Percentiles rank a stretch among this genome's conserved stretches.
phyloP scores from a whole-genome alignment of 2,797 vertebrate genomes.

The Aythya fuligula region DNA sequence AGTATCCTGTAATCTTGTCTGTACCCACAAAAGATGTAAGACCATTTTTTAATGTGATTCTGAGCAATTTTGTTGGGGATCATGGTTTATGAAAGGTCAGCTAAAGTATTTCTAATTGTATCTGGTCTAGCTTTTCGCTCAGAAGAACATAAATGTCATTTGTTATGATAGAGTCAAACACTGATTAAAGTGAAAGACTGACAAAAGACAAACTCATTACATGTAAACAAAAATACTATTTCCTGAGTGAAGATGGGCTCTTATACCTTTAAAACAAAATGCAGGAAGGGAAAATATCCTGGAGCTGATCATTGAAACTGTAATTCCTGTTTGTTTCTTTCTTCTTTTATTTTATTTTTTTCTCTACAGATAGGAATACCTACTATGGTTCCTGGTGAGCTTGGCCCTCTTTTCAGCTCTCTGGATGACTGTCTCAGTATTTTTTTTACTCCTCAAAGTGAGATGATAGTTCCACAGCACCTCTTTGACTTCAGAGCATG shows the following conservation, averaged over 20 bases:
- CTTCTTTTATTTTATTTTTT: neutral
- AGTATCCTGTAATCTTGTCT: conserved; percentile 85
- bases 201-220: conserved; percentile 32
- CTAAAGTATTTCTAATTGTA: conserved; percentile 78
- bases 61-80: conserved; percentile 72
- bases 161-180: conserved; percentile 63
- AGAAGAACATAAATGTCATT: conserved; percentile 64
- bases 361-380: neutral
- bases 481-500: neutral
- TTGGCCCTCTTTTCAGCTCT: neutral
- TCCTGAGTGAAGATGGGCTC: neutral
- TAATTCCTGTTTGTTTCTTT: neutral
- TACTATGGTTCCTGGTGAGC: neutral
- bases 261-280: neutral
- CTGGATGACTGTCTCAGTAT: neutral
- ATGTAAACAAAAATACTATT: neutral
- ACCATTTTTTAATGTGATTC: conserved; percentile 80
- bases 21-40: conserved; percentile 84
- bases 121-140: conserved; percentile 48
- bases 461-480: neutral
- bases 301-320: neutral
- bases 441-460: neutral
- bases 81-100: conserved; percentile 79
- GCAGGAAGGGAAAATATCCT: neutral
- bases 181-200: conserved; percentile 59